Evolutionary conservation across 2,797 vertebrate species (phyloP), one percentile per base, ranked within the genome.

Genomic region (Xerus rutilus): DNA sequence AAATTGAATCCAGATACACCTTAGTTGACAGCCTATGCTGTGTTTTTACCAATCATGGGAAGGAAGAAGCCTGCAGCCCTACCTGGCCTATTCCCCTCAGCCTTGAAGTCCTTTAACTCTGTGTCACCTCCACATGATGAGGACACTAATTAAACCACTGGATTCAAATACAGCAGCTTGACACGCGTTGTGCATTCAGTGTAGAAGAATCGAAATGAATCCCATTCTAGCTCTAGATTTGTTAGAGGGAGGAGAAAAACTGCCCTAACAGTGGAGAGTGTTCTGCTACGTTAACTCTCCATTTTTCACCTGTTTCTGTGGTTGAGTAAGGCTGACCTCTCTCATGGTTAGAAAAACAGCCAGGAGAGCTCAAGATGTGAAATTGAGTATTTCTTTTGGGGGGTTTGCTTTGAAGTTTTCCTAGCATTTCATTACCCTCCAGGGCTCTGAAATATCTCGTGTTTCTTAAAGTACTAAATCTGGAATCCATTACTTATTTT

Each of bases 381-480:
- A 96, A 97, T 94, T 94, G 95, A 97, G 49, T 87, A 94, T 64
- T 3, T 97, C 97, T 98, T 97, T 69, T 97, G 97, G 92, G 39
- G 45, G 92, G 77, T 73, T 88, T 97, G 64, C 95, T 98, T 98
- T 98, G 98, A 98, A 98, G 97, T 98, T 96, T 74, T 97, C 95
- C 97, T 95, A 4, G 9, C 87, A 96, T 97, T 98, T 98, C 97
- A 96, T 98, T 98, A 97, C 90, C 95, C 94, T 93, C 97, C 76
- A 67, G 96, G 95, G 97, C 96, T 97, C 95, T 94, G 95, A 96
- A 98, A 98, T 97, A 97, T 49, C 96, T 98, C 64, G 1, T 97
- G 92, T 98, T 98, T 98, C 96, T 97, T 97, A 86, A 98, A 98
- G 96, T 93, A 23, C 64, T 97, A 77, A 97, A 96, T 97, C 98